A percentile compares a stretch with the other conserved stretches of the same genome.
phyloP scores from a whole-genome alignment of 2,113 vertebrate species.

The Toxostoma redivivum region DNA sequence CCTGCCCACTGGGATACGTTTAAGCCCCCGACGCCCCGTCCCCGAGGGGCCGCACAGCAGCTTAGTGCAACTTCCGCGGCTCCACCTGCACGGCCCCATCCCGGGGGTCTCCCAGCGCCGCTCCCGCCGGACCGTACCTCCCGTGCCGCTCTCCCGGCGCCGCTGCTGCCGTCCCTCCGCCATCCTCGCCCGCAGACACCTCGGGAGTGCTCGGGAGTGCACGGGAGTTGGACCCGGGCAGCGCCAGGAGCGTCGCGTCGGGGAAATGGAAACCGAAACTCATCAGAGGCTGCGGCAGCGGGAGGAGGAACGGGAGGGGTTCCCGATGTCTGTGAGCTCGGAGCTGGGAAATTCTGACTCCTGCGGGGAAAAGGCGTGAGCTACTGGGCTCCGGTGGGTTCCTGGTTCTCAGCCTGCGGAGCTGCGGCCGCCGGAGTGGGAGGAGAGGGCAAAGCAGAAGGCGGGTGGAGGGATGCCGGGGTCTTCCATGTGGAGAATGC shows the following conservation, averaged over 20 bases:
- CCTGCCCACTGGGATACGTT: accelerated
- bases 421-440: neutral
- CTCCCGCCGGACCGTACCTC: neutral
- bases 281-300: neutral
- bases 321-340: accelerated
- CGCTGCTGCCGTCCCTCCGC: neutral
- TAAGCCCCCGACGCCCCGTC: accelerated
- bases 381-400: accelerated
- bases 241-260: neutral
- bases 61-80: neutral
- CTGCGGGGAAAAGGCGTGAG: no score
- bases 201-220: neutral
- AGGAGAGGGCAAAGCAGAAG: neutral
- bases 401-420: neutral
- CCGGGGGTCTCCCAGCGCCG: neutral
- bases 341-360: neutral
- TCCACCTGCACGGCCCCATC: neutral
- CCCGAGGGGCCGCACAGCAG: neutral
- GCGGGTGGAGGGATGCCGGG: neutral
- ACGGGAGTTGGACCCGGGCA: no score
- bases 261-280: constrained; percentile 27
- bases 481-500: neutral
- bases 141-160: neutral
- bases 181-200: neutral
- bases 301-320: neutral